Conservation (phyloP, 92 coral and sea anemone genomes). For the Epizoanthus illoricatus region DNA sequence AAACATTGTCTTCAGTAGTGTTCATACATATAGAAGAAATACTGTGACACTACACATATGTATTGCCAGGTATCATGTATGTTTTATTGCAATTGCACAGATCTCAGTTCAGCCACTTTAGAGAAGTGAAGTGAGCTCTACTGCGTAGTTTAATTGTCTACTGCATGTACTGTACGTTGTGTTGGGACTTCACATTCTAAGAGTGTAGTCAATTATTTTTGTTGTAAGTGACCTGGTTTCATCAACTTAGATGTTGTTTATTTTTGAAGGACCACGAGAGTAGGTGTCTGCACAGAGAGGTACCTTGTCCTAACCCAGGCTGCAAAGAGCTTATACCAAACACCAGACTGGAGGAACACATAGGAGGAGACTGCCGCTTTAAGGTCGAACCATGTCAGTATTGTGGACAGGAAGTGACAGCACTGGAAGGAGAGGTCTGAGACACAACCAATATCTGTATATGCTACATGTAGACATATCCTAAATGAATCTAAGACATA, state of each 20-base stretch:
- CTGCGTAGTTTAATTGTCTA: too few species aligned
- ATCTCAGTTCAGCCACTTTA: too few species aligned
- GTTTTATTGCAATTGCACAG: too few species aligned
- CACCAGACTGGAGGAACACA: slow-evolving; percentile 55
- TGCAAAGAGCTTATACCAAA: slow-evolving; percentile 50
- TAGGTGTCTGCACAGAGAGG: slow-evolving; percentile 51
- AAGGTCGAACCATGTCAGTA: slow-evolving; percentile 63
- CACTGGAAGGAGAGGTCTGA: slow-evolving; percentile 58
- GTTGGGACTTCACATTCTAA: too few species aligned
- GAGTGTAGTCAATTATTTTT: not conserved
- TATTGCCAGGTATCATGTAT: too few species aligned
- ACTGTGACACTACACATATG: too few species aligned
- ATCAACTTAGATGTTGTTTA: not conserved
- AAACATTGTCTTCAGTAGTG: too few species aligned
- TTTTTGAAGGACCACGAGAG: slow-evolving; percentile 56
- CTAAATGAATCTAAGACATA: too few species aligned
- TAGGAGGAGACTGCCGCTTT: slow-evolving; percentile 46
- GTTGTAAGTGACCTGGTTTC: not conserved
- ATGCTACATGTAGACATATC: too few species aligned
- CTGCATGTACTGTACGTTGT: too few species aligned
- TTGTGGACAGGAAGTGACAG: slow-evolving; percentile 49
- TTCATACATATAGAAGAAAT: too few species aligned
- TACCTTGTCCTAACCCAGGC: slow-evolving; percentile 68
- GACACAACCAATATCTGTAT: not conserved
- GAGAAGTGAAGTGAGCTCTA: too few species aligned